Percentiles rank a stretch among this genome's conserved stretches.
These are phyloP conservation scores for Tupaia chinensis DNA, from an alignment of 2,113 vertebrate species.

Conservation along the genomic window DNA sequence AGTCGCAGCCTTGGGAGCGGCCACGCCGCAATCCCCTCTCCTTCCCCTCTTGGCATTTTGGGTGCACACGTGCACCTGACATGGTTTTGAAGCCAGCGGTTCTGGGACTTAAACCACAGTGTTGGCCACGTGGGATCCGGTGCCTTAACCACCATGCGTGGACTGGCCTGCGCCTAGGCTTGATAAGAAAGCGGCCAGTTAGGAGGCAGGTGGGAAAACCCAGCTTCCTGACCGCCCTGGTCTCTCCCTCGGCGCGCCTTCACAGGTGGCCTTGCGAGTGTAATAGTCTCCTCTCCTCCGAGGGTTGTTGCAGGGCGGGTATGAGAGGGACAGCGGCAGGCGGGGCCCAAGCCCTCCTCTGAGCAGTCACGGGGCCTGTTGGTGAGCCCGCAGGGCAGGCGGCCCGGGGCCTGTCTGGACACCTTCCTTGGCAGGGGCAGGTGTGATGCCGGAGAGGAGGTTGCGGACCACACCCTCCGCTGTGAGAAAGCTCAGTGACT, in stretches of 20 bases:
- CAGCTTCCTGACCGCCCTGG: not conserved
- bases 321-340: not conserved
- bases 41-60: too few species aligned
- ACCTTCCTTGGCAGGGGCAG: not conserved
- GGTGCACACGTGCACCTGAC: too few species aligned
- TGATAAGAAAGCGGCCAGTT: not conserved
- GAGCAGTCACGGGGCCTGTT: not conserved
- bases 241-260: not conserved
- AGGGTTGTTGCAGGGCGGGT: not conserved
- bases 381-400: not conserved
- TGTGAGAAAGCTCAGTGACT: not conserved
- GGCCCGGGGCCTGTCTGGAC: not conserved
- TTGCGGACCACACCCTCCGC: slow-evolving; percentile 33
- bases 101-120: too few species aligned
- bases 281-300: not conserved
- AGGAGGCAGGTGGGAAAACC: not conserved
- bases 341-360: not conserved
- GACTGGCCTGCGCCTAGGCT: not conserved
- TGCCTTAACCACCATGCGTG: too few species aligned
- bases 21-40: too few species aligned
- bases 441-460: not conserved
- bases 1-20: too few species aligned
- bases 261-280: not conserved
- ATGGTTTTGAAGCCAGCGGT: too few species aligned
- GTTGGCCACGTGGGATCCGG: too few species aligned